Percentiles rank a stretch among this genome's conserved stretches.
Conservation (phyloP, 1,140 invertebrate genomes). For the Tetranychus cinnabarinus region DNA sequence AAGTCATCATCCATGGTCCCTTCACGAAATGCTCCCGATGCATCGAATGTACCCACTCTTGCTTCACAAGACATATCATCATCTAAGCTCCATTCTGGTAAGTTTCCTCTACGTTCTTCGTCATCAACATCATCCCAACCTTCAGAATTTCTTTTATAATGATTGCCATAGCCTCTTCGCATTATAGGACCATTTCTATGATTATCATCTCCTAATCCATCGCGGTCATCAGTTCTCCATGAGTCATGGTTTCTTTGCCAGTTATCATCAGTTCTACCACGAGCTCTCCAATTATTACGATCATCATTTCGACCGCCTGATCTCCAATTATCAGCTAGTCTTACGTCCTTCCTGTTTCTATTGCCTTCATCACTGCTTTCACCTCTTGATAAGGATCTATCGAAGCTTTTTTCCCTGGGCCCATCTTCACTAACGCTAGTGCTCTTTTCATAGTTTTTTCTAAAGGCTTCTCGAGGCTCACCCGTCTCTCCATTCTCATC, state of each 20-base stretch:
- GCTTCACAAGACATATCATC: slow-evolving; percentile 30
- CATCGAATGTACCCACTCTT: slow-evolving; percentile 53
- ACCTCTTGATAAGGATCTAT: slow-evolving; percentile 6
- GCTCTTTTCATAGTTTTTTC: background rate
- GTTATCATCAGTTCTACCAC: background rate
- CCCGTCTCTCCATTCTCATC: slow-evolving; percentile 18
- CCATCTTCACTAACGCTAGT: background rate
- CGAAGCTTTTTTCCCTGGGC: slow-evolving; percentile 12
- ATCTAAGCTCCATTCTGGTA: slow-evolving; percentile 25
- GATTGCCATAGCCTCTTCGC: background rate
- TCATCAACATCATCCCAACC: slow-evolving; percentile 7
- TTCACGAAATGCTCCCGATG: slow-evolving; percentile 44
- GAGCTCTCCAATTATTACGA: background rate
- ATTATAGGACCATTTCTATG: background rate
- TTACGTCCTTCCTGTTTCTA: background rate
- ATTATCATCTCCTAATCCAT: background rate
- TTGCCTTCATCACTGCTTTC: background rate
- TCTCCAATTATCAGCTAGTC: slow-evolving; percentile 1
- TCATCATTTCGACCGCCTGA: background rate
- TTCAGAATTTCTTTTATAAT: background rate
- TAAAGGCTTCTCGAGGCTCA: background rate
- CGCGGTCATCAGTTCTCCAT: slow-evolving; percentile 4
- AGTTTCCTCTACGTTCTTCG: slow-evolving; percentile 11
- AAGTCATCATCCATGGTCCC: slow-evolving; percentile 2
- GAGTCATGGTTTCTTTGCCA: background rate